Percentiles rank a stretch among this genome's conserved stretches.
Conservation (phyloP, 2,797 vertebrate species). For the Synanceia verrucosa region DNA sequence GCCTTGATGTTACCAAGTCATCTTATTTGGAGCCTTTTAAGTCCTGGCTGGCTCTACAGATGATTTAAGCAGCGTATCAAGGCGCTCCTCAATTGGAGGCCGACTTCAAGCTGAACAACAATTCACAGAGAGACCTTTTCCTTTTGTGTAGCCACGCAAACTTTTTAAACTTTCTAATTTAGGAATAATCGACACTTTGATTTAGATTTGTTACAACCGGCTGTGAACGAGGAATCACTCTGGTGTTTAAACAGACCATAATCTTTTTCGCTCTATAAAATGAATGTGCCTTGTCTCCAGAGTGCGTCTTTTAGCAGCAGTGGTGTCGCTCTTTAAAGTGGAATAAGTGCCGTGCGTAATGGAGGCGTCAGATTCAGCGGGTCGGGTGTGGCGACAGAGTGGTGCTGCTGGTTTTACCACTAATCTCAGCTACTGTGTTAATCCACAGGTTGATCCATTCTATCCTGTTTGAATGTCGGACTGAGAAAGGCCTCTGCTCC, state of each 20-base stretch:
- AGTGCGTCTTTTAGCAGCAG: slow-evolving; percentile 68
- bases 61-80: slow-evolving; percentile 79
- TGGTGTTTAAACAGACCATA: slow-evolving; percentile 53
- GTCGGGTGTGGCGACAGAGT: slow-evolving; percentile 34
- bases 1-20: slow-evolving; percentile 85
- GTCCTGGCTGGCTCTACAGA: slow-evolving; percentile 72
- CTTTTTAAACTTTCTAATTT: neutral
- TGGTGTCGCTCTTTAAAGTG: slow-evolving; percentile 58
- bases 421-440: slow-evolving; percentile 48
- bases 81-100: slow-evolving; percentile 58
- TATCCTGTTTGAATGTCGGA: slow-evolving; percentile 30
- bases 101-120: slow-evolving; percentile 3
- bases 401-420: slow-evolving; percentile 55
- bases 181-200: neutral
- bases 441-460: slow-evolving; percentile 62
- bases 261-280: slow-evolving; percentile 49
- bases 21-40: slow-evolving; percentile 79
- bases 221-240: slow-evolving; percentile 20
- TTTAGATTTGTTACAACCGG: slow-evolving; percentile 47
- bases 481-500: neutral
- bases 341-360: slow-evolving; percentile 42
- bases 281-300: slow-evolving; percentile 34
- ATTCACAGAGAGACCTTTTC: neutral
- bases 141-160: neutral
- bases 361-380: slow-evolving; percentile 76